Base-by-base conservation (phyloP, 2,113 vertebrate genomes). In the Zapus hudsonius region DNA sequence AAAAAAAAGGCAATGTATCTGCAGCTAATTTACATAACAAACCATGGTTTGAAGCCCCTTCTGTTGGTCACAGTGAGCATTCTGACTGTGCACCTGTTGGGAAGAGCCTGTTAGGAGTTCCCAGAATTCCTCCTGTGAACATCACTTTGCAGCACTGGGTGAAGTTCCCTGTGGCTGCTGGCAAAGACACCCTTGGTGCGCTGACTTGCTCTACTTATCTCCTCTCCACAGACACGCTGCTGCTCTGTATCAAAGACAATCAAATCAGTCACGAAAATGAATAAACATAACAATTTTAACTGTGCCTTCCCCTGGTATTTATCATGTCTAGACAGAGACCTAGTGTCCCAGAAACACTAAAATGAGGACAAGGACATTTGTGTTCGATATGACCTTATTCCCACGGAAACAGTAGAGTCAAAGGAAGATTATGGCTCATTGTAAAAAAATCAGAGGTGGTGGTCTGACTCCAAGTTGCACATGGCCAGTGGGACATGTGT, bases 341-440 rank as follows among this genome's bases (percentile, higher is more conserved):
- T 55, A 47, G 91, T 96, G 92, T 91, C 95, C 95, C 87, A 96
- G 95, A 97, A 96, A 96, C 83, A 66, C 64, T 44, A 91, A 96
- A 97, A 95, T 44, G 91, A 97, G 95, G 94, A 90, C 95, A 96
- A 97, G 96, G 94, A 90, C 91, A 95, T 94, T 94, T 91, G 92
- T 94, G 84, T 90, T 96, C 94, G 91, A 92, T 75, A 52, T 84
- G 91, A 38, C 40, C 81, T 93, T 87, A 95, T 95, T 94, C 81
- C 92, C 81, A 40, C 72, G 79, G 94, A 93, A 92, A 73, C 63
- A 92, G 63, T 76, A 87, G 64, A 89, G n/a, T 47, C 93, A 69
- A 47, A 57, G 63, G 33, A 87, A 87, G 55, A 84, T 16, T 12
- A 38, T 64, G 61, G 13, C n/a, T 81, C 3, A 63, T 42, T 44